Evolutionary conservation across 2,797 vertebrate genomes (phyloP).

Genomic region (Phyllotis vaccarum): DNA sequence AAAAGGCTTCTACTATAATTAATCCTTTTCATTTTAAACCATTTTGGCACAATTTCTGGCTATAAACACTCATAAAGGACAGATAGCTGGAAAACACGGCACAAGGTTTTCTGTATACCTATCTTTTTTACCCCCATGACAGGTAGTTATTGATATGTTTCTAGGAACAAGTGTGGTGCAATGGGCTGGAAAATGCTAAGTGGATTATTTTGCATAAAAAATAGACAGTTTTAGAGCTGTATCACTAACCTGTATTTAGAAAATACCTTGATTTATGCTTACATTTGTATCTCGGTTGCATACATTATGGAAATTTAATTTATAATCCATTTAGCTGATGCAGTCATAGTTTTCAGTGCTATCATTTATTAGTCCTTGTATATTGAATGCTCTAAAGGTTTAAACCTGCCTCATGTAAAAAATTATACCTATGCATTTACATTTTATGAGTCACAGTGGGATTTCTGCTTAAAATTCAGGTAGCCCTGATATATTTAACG

Average conservation of each 20-base stretch:
- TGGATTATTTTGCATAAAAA: slow-evolving; percentile 99
- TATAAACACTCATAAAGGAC: slow-evolving; percentile 99
- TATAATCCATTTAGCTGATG: slow-evolving; percentile 99
- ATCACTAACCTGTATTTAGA: slow-evolving; percentile 99
- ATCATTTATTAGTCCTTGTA: slow-evolving; percentile 98
- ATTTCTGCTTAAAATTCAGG: slow-evolving; percentile 94
- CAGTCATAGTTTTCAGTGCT: slow-evolving; percentile 96
- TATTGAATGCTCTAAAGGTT: slow-evolving; percentile 94
- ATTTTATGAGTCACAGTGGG: slow-evolving; percentile 96
- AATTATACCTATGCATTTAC: slow-evolving; percentile 93
- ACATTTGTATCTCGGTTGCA: slow-evolving; percentile 96
- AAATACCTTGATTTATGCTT: slow-evolving; percentile 98
- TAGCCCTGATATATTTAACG: slow-evolving; percentile 87
- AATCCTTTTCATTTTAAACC: slow-evolving; percentile 97
- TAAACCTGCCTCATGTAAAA: slow-evolving; percentile 92
- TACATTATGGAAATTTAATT: slow-evolving; percentile 99
- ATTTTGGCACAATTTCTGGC: slow-evolving; percentile 99
- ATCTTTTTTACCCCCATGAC: slow-evolving; percentile 92
- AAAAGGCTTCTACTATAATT: slow-evolving; percentile 98
- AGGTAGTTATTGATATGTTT: slow-evolving; percentile 95
- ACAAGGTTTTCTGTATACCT: slow-evolving; percentile 94
- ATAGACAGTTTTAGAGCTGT: slow-evolving; percentile 96
- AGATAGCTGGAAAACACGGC: slow-evolving; percentile 93
- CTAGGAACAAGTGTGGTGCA: slow-evolving; percentile 89
- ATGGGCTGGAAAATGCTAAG: slow-evolving; percentile 96